Percentiles rank a stretch among this genome's conserved stretches.
phyloP scores from a whole-genome alignment of 2,797 vertebrate species.

The Pteronotus mesoamericanus region DNA sequence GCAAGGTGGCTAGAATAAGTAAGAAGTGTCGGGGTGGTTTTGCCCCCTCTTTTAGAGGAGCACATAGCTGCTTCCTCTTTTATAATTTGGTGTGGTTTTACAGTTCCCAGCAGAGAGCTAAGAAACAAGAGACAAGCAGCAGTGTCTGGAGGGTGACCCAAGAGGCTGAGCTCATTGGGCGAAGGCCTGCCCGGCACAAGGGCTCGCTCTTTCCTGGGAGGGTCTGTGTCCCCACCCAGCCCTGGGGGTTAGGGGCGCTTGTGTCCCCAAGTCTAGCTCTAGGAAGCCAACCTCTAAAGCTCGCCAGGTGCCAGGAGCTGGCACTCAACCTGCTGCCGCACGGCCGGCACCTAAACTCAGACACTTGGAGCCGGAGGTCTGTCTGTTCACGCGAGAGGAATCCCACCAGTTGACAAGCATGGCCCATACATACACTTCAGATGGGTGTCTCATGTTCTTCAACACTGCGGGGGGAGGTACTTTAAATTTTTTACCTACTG shows the following conservation, averaged over 20 bases:
- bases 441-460: background rate
- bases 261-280: background rate
- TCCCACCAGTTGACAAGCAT: background rate
- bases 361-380: background rate
- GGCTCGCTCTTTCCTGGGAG: background rate
- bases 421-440: background rate
- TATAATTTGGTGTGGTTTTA: background rate
- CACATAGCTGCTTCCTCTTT: background rate
- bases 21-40: background rate
- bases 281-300: background rate
- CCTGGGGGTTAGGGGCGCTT: background rate
- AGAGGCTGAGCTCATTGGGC: background rate
- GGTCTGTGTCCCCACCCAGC: background rate
- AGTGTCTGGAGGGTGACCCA: background rate
- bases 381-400: background rate
- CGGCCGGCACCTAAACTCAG: background rate
- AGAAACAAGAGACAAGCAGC: background rate
- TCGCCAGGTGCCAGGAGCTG: background rate
- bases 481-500: background rate
- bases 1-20: background rate
- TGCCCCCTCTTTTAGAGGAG: background rate
- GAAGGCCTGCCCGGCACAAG: background rate
- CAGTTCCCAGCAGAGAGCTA: background rate
- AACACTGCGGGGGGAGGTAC: rapidly evolving
- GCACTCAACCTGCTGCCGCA: background rate